These are phyloP conservation scores for Drosophila eohydei DNA, from an alignment of 2,888 invertebrate species.

Conservation along the genomic window DNA sequence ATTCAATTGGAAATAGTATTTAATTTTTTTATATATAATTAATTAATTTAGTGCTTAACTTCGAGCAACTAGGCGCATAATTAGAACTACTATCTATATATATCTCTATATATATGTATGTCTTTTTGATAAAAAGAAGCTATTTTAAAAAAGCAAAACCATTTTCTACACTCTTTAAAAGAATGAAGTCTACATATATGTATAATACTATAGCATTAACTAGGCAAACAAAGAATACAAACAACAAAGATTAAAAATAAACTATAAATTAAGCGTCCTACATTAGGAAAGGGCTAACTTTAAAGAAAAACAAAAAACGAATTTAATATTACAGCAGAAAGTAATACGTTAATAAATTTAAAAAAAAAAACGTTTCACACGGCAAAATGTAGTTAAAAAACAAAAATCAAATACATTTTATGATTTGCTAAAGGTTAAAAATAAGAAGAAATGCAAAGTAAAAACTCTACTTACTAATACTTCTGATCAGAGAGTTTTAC, in stretches of 20 bases:
- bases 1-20: conserved; percentile 42
- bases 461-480: conserved; percentile 62
- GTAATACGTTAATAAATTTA: conserved; percentile 35
- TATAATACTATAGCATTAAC: conserved; percentile 78
- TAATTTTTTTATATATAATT: conserved; percentile 47
- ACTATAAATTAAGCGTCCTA: conserved; percentile 74
- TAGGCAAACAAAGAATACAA: conserved; percentile 64
- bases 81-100: conserved; percentile 65
- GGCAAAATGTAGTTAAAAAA: conserved; percentile 26
- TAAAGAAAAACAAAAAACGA: conserved; percentile 48
- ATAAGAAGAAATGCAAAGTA: conserved; percentile 12
- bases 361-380: conserved; percentile 15
- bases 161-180: conserved; percentile 82
- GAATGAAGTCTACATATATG: conserved; percentile 80
- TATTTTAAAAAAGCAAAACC: conserved; percentile 75
- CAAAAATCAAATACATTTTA: conserved; percentile 10
- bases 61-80: conserved; percentile 74
- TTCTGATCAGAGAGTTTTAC: conserved; percentile 74
- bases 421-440: conserved; percentile 41
- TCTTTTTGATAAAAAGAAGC: conserved; percentile 81
- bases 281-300: conserved; percentile 75
- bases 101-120: conserved; percentile 73
- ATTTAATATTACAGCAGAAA: conserved; percentile 71
- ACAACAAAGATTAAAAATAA: conserved; percentile 36
- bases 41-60: conserved; percentile 69